These are phyloP conservation scores for Euzetes globulus DNA, from an alignment of 2,888 invertebrate genomes.

Conservation along the genomic window DNA sequence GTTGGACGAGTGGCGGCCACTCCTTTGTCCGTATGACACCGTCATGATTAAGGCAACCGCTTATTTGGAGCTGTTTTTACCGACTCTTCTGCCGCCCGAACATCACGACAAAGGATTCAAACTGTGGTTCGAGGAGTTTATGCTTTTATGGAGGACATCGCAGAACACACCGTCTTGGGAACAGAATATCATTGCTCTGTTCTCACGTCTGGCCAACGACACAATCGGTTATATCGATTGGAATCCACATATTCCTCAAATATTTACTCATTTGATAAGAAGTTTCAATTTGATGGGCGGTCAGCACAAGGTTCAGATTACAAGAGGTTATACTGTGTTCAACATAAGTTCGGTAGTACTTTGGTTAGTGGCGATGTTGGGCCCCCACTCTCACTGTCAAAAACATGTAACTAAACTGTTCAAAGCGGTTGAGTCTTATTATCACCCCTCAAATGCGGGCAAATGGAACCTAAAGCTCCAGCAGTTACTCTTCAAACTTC, in stretches of 20 bases:
- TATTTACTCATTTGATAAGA: constrained; percentile 54
- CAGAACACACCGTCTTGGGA: constrained; percentile 65
- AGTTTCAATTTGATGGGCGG: constrained; percentile 70
- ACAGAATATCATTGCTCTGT: constrained; percentile 64
- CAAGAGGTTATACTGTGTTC: constrained; percentile 46
- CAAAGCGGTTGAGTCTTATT: constrained; percentile 73
- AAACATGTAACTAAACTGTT: constrained; percentile 70
- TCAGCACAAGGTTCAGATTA: constrained; percentile 46
- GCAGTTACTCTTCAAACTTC: constrained; percentile 56
- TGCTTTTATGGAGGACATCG: constrained; percentile 68
- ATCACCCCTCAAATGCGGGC: constrained; percentile 80
- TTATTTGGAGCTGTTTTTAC: constrained; percentile 67
- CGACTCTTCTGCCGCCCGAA: constrained; percentile 59
- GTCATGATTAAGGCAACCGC: constrained; percentile 52
- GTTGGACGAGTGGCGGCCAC: constrained; percentile 69
- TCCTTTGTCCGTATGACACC: constrained; percentile 64
- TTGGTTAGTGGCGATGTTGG: constrained; percentile 55
- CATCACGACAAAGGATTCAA: constrained; percentile 58
- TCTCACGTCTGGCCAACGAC: constrained; percentile 62
- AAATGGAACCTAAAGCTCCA: constrained; percentile 56
- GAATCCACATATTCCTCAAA: constrained; percentile 68
- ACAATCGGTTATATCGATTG: constrained; percentile 80
- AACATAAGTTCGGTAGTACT: constrained; percentile 52
- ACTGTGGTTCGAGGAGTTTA: constrained; percentile 70
- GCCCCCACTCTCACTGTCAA: constrained; percentile 48